Evolutionary conservation across 2,888 invertebrate genomes (phyloP), one percentile per base, ranked within the genome.

Genomic region (Anoplius nigerrimus): DNA sequence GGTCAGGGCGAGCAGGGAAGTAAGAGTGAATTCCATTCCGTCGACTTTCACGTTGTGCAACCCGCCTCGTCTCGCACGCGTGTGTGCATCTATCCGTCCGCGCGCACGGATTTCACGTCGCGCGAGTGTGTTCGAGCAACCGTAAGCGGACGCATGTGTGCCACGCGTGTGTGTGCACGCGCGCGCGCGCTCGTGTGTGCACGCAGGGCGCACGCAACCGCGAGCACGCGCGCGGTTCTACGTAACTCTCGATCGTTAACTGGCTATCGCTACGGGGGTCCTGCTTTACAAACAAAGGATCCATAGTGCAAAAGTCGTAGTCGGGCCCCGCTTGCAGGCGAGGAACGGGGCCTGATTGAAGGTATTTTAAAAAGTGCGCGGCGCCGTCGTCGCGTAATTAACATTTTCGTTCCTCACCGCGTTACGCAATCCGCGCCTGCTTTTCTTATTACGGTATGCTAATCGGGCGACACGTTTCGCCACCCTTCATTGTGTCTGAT

Each of bases 1-100:
- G 85, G 84, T 86, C 84, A 84, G 81, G 82, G 81, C 82, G 75
- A 78, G 72, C 79, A 72, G 80, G 34, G 74, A 80, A 82, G 84
- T 83, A 84, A 85, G 82, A 84, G 84, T 83, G 78, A 84, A 86
- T 86, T 84, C 84, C 83, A 76, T 69, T 66, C 67, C 48, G 69
- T 59, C 74, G 71, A 81, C 86, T 86, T 86, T 86, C 84, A 82
- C 84, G 74, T 85, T 86, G 75, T 78, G 80, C 77, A 86, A 86
- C 71, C 45, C 46, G 34, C 62, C 55, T 61, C 51, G 42, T 59
- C 55, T 48, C 45, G 51, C 34, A 34, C 34, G 11, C 34, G 34
- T 34, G 34, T 34, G 34, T 34, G 34, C 34, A 34, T 34, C 34
- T 34, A 34, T 34, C 34, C 11, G 53, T 13, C 22, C 11, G 34